A percentile compares a stretch with the other conserved stretches of the same genome.
phyloP scores from a whole-genome alignment of 2,888 invertebrate genomes.

The Steromphala cineraria region DNA sequence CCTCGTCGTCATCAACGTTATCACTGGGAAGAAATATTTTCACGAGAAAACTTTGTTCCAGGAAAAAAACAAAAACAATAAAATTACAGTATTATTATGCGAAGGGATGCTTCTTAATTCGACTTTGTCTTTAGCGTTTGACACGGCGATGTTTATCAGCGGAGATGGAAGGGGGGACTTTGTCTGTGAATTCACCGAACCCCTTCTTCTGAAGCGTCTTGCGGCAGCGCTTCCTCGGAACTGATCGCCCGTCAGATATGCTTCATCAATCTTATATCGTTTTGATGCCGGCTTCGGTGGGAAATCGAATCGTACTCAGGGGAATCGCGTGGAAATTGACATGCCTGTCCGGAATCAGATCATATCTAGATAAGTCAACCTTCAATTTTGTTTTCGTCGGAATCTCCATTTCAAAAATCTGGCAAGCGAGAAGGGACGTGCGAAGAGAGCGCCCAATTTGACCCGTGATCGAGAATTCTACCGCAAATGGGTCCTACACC shows the following conservation, averaged over 20 bases:
- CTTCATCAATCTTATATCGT: constrained; percentile 31
- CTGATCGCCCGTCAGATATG: constrained; percentile 11
- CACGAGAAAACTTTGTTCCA: not conserved
- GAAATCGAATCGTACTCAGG: constrained; percentile 39
- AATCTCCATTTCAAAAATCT: constrained; percentile 24
- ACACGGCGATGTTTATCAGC: not conserved
- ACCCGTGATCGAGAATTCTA: constrained; percentile 4
- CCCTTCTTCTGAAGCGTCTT: not conserved
- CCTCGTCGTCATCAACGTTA: not conserved
- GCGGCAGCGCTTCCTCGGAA: not conserved
- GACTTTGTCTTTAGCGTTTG: constrained; percentile 5
- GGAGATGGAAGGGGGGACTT: not conserved
- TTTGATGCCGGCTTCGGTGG: constrained; percentile 26
- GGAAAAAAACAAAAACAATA: not conserved
- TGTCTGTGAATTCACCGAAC: not conserved
- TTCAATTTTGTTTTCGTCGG: constrained; percentile 52
- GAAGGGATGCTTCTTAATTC: not conserved
- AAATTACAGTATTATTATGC: not conserved
- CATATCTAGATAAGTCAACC: constrained; percentile 57
- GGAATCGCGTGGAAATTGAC: constrained; percentile 36
- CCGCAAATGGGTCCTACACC: constrained; percentile 1
- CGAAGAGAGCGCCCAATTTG: not conserved
- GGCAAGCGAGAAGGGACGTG: not conserved
- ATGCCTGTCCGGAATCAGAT: constrained; percentile 44
- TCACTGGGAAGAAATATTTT: not conserved